Conservation (phyloP, 2,888 invertebrate genomes). For the Deilephila elpenor region DNA sequence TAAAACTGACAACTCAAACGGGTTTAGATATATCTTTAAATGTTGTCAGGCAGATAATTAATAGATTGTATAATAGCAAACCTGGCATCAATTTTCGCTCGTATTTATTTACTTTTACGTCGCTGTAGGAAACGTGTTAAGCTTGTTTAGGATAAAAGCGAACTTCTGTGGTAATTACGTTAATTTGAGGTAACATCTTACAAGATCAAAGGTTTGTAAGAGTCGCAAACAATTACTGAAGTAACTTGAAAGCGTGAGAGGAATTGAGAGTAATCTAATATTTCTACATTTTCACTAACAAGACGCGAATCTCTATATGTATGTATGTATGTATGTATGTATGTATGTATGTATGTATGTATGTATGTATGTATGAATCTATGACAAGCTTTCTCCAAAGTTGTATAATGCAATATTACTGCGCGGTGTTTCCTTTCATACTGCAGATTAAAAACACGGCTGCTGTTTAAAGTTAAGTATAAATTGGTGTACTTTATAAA, state of each 20-base stretch:
- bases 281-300: not conserved
- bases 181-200: constrained; percentile 13
- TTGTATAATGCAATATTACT: no score
- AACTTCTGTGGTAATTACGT: constrained; percentile 22
- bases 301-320: not conserved
- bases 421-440: not conserved
- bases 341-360: no score
- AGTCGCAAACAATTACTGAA: constrained; percentile 20
- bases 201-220: constrained; percentile 22
- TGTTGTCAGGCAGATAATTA: no score
- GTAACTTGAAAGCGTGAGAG: not conserved
- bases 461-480: not conserved
- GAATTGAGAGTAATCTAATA: constrained; percentile 20
- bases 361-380: no score
- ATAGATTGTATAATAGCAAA: no score
- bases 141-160: not conserved
- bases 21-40: no score
- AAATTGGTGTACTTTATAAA: not conserved
- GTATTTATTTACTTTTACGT: not conserved
- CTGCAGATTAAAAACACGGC: not conserved
- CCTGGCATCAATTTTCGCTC: no score
- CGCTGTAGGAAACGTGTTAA: not conserved
- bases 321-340: no score
- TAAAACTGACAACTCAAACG: no score
- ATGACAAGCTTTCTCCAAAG: not conserved